Base-by-base conservation (phyloP, 1,140 invertebrate genomes). In the Drosophila punjabiensis region DNA sequence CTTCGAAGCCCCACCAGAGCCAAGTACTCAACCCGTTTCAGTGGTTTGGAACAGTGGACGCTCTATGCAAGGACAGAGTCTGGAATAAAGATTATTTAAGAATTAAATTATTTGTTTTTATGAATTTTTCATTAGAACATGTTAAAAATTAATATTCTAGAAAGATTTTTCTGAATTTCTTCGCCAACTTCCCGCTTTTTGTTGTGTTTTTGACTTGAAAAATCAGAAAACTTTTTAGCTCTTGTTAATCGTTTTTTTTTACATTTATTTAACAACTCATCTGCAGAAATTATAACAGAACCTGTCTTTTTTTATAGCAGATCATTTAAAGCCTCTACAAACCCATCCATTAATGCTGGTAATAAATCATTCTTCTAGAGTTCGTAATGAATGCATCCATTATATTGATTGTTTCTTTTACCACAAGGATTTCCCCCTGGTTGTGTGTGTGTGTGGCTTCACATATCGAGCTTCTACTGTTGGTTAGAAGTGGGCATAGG, bases 1-100 rank as follows among this genome's bases (percentile, higher is more conserved):
- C 84, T 88, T 88, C 84, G 84, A 88, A 88, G 84, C 84, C 84
- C 84, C 85, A 88, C 84, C 74, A 76, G 74, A 83, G 77, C 68
- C 67, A 75, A 75, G 80, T 64, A 79, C 78, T 85, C 86, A 79
- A 82, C 82, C 82, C 85, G 79, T 82, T 82, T 71, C 35, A 24
- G 48, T 47, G 64, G 28, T 53, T 37, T 35, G n/a, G 30, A 47
- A 56, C 76, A 69, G 58, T 79, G 58, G 11, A 13, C 10, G 4
- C 28, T 28, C 62, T 3, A 13, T 24, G 24, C 14, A 11, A 11
- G n/a, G 9, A 43, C 35, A 24, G 24, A 24, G 24, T 24, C 24
- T 24, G 24, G 24, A 24, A 24, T 24, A 24, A 24, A 24, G 24
- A 24, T 24, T 24, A 2, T 24, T 24, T 24, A 24, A 24, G 24